A percentile compares a stretch with the other conserved stretches of the same genome.
phyloP scores from a whole-genome alignment of 30 jellyfish, hydroid and myxozoan genomes.

The Morbakka virulenta region DNA sequence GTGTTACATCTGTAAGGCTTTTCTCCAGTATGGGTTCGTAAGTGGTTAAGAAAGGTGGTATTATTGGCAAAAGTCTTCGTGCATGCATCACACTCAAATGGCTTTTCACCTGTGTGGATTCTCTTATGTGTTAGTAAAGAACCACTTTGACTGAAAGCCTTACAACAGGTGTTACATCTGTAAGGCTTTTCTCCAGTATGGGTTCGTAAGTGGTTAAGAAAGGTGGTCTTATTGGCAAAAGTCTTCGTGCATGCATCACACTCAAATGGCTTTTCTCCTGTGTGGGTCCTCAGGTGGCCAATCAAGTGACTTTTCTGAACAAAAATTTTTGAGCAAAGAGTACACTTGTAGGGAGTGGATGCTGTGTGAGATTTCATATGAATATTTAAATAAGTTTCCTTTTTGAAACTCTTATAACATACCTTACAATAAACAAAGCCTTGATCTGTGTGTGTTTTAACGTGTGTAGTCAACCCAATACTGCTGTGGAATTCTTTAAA shows the following conservation, averaged over 20 bases:
- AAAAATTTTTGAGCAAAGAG: constrained; percentile 62
- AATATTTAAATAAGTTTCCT: too few species aligned
- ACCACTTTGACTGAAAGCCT: constrained; percentile 66
- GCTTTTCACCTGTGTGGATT: constrained; percentile 78
- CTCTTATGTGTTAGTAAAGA: constrained; percentile 76
- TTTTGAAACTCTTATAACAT: too few species aligned
- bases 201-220: constrained; percentile 49
- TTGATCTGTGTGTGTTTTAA: too few species aligned
- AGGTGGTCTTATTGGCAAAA: constrained; percentile 68
- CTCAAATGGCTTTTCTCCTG: constrained; percentile 51
- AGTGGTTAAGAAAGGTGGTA: too few species aligned
- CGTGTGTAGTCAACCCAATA: too few species aligned
- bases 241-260: constrained; percentile 62
- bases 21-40: too few species aligned
- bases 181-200: constrained; percentile 71
- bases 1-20: too few species aligned
- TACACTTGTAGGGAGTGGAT: too few species aligned
- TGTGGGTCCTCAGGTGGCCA: constrained; percentile 62
- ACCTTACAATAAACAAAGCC: too few species aligned
- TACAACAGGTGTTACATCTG: constrained; percentile 43
- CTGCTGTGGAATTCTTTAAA: too few species aligned
- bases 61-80: constrained; percentile 62
- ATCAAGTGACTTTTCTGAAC: constrained; percentile 51
- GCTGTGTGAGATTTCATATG: too few species aligned
- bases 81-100: constrained; percentile 65